Conservation (phyloP, 2,113 vertebrate genomes). For the Paradisaea rubra region DNA sequence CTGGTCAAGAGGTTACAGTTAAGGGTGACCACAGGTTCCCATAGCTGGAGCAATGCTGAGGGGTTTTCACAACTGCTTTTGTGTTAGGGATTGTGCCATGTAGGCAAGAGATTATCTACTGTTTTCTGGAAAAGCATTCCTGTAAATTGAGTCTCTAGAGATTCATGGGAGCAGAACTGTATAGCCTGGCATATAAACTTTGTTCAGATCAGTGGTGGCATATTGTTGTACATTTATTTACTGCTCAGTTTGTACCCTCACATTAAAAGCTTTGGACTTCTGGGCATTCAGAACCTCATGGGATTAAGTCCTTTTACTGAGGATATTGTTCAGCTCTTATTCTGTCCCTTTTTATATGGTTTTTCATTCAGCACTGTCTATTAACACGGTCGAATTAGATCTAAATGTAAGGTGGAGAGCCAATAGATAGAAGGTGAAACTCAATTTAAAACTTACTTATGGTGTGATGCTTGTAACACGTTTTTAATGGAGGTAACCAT, state of each 20-base stretch:
- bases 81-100: not conserved
- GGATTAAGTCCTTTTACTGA: not conserved
- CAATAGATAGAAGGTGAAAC: not conserved
- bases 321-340: not conserved
- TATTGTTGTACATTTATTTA: not conserved
- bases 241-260: not conserved
- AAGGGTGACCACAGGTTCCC: rapidly evolving
- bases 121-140: not conserved
- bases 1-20: not conserved
- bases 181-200: not conserved
- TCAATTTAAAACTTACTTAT: not conserved
- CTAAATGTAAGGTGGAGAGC: not conserved
- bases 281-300: not conserved
- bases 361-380: not conserved
- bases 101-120: not conserved
- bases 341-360: not conserved
- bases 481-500: not conserved
- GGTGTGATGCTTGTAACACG: not conserved
- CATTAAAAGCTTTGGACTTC: not conserved
- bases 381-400: not conserved
- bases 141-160: not conserved
- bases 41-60: not conserved
- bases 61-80: not conserved
- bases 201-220: not conserved
- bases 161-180: not conserved